Evolutionary conservation across 1,140 invertebrate genomes (phyloP), one percentile per base, ranked within the genome.

Genomic region (Bicyclus anynana): DNA sequence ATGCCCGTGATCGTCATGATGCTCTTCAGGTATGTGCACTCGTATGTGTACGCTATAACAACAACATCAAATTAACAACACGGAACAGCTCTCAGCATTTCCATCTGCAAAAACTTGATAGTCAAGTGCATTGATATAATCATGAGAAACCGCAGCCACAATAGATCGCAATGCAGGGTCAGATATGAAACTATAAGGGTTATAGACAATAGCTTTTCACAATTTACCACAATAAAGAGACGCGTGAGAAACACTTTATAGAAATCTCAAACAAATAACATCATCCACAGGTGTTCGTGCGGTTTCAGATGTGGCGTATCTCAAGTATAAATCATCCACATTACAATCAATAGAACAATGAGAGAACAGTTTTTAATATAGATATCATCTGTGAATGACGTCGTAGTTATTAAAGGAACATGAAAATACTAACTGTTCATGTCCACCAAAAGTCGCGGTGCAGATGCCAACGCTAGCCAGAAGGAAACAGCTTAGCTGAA

Each of bases 381-480:
- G 13, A 21, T n/a, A 16, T 23, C 46, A 17, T 26, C 33, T 37
- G 42, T 40, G 21, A 17, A 56, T 56, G 13, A 27, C 13, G 20
- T 44, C 37, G 26, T 48, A 37, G 9, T 23, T 4, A 7, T 2
- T 56, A 50, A 40, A 51, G 57, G 65, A 68, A 77, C 65, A 72
- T 72, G 56, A 68, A 60, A 60, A 79, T 81, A 87, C 84, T 87
- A 75, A 87, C 84, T 87, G 84, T 83, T 85, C 81, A 71, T 77
- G 68, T 69, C 81, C 84, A 77, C 81, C 84, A 77, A 87, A 87
- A 74, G 84, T 87, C 68, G 82, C 84, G 60, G 77, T 69, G 80
- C 80, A 80, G 81, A 84, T 70, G 64, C 81, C 81, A 82, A 79
- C 56, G 70, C 71, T 65, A 76, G 82, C 77, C 73, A 87, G 74